Evolutionary conservation across 2,113 vertebrate genomes (phyloP), one percentile per base, ranked within the genome.

Genomic region (Trichechus manatus): DNA sequence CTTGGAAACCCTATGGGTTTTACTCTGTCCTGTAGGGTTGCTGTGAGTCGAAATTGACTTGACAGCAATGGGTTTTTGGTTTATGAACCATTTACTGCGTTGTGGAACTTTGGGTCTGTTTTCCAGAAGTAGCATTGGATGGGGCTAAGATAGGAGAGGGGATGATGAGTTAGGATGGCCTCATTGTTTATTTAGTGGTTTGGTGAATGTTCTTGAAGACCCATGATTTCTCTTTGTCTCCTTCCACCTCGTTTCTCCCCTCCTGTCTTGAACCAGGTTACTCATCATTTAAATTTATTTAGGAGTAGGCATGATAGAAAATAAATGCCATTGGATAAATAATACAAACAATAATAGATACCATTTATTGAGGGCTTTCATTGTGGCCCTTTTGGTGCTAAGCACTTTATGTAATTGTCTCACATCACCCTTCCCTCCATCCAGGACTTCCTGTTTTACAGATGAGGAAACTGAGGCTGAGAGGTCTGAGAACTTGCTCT

Each of bases 141-240:
- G 10, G 13, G 22, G 29, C 6, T 74, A 29, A 22, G 96, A 22
- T 44, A 79, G 11, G 31, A 77, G 42, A 42, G 13, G 23, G 1
- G 4, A 14, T 77, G 23, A 44, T 56, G 29, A 44, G 4, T 66
- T 94, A 75, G 15, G 27, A 47, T 79, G 64, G 44, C 15, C 9
- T 79, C 5, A 68, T 0, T 39, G 27, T 86, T 63, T 33, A 4
- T 63, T 63, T 44, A 36, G 74, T 56, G 64, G 29, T 78, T 88
- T 91, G 29, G 36, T 94, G 77, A 66, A 31, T 94, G 33, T 68
- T 84, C 79, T 72, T 86, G 53, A 96, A 92, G 77, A 83, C 20
- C 64, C 17, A 9, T 36, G 14, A 86, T 53, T 61, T 85, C 8
- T 19, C 64, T 77, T 78, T 13, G 1, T 83, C 10, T 77, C 31